Percentiles rank a stretch among this genome's conserved stretches.
Conservation (phyloP, 2,113 vertebrate genomes). For the Notiomystis cincta region DNA sequence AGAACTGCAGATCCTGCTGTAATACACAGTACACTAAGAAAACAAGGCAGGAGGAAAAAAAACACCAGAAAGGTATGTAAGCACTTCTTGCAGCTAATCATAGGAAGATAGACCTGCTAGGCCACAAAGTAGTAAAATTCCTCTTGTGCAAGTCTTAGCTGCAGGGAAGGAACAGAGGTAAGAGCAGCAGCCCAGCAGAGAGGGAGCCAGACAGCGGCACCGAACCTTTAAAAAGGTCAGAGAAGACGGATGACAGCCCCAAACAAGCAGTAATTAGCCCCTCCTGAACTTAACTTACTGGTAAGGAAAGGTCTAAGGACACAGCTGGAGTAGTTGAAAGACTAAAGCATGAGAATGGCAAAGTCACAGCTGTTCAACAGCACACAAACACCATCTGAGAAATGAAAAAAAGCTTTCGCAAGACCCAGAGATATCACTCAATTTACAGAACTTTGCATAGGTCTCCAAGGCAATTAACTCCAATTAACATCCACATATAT, state of each 20-base stretch:
- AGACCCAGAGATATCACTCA: not conserved
- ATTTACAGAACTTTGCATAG: not conserved
- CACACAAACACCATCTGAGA: not conserved
- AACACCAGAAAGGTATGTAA: accelerated
- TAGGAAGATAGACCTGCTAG: not conserved
- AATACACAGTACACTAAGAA: not conserved
- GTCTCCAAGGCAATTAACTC: not conserved
- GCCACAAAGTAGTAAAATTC: not conserved
- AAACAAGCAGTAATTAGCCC: not conserved
- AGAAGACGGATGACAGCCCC: not conserved
- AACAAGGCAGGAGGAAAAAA: not conserved
- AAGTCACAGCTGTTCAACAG: not conserved
- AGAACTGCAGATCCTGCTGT: not conserved
- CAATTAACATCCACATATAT: not conserved
- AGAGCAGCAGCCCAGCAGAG: not conserved
- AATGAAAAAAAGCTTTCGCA: not conserved
- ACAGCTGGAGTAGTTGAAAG: not conserved
- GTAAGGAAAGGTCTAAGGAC: not conserved
- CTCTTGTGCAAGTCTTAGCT: not conserved
- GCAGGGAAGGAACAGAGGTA: not conserved
- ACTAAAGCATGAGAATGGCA: not conserved
- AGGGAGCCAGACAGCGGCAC: not conserved
- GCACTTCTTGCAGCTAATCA: not conserved
- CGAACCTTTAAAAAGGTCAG: not conserved
- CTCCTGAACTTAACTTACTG: not conserved